These are phyloP conservation scores for Porites evermanni DNA, from an alignment of 92 coral and sea anemone species.

Conservation along the genomic window DNA sequence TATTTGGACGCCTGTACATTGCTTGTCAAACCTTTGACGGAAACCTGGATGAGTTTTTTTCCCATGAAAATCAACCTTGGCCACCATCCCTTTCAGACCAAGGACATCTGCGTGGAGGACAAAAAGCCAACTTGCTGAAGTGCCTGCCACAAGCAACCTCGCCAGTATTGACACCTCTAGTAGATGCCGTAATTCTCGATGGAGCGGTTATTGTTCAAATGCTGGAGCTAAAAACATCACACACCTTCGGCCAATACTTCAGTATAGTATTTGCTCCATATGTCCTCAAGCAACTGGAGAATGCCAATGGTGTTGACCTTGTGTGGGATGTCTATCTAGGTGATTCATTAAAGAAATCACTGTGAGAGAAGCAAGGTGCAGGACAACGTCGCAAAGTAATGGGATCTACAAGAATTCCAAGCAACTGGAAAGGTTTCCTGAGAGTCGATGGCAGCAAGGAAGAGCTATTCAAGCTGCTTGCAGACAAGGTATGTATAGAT, in stretches of 20 bases:
- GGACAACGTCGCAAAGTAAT: conserved; percentile 84
- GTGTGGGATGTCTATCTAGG: conserved; percentile 75
- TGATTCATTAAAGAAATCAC: conserved; percentile 71
- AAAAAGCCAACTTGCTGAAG: conserved; percentile 78
- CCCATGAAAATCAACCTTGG: conserved; percentile 80
- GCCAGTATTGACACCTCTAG: conserved; percentile 51
- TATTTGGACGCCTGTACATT: conserved; percentile 59
- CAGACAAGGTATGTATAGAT: conserved; percentile 50
- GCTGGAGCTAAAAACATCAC: conserved; percentile 68
- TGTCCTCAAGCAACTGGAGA: conserved; percentile 69
- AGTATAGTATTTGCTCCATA: conserved; percentile 68
- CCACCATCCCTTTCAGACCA: conserved; percentile 57
- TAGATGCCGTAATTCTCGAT: conserved; percentile 72
- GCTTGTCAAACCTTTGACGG: conserved; percentile 79
- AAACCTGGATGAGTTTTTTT: conserved; percentile 71
- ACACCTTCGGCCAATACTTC: conserved; percentile 75
- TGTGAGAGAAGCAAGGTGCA: conserved; percentile 65
- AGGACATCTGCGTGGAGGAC: conserved; percentile 73
- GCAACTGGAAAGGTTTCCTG: conserved; percentile 75
- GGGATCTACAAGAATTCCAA: conserved; percentile 61
- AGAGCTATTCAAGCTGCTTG: conserved; percentile 54
- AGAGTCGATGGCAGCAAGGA: conserved; percentile 65
- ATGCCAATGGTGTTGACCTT: conserved; percentile 67
- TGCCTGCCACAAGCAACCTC: conserved; percentile 70
- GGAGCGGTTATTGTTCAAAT: conserved; percentile 77